Percentiles rank a stretch among this genome's conserved stretches.
phyloP scores from a whole-genome alignment of 2,113 vertebrate species.

The Burhinus oedicnemus region DNA sequence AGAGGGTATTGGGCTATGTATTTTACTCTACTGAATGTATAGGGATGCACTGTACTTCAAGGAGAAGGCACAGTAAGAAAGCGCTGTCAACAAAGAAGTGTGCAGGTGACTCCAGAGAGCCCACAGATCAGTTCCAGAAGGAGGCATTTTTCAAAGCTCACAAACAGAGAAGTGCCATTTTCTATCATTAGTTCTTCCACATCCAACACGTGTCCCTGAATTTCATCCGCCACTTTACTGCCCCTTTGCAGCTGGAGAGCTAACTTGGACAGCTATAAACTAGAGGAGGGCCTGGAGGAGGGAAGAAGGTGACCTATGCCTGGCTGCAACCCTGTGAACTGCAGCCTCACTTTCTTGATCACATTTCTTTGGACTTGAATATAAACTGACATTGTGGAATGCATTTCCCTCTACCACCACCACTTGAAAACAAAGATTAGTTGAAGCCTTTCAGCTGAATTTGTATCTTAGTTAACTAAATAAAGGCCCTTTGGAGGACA shows the following conservation, averaged over 20 bases:
- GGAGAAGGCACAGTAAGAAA: background rate
- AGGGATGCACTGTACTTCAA: background rate
- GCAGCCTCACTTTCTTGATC: background rate
- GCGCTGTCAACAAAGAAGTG: background rate
- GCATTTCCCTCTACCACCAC: background rate
- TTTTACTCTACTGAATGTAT: background rate
- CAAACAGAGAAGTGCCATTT: background rate
- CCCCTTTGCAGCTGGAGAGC: background rate
- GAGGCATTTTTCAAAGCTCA: background rate
- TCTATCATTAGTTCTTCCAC: background rate
- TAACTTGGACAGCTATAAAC: background rate
- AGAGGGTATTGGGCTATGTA: background rate
- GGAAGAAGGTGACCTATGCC: background rate
- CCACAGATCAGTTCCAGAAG: background rate
- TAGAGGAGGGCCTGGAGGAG: background rate
- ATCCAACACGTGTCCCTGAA: background rate
- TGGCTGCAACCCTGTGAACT: background rate
- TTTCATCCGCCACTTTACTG: background rate
- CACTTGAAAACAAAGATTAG: background rate
- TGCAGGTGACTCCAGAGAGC: background rate
- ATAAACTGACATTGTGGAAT: background rate
- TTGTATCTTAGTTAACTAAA: background rate
- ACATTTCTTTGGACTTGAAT: background rate
- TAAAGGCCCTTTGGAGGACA: background rate
- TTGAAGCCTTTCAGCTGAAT: background rate